These are phyloP conservation scores for Oreortyx pictus DNA, from an alignment of 2,797 vertebrate genomes.

Conservation along the genomic window DNA sequence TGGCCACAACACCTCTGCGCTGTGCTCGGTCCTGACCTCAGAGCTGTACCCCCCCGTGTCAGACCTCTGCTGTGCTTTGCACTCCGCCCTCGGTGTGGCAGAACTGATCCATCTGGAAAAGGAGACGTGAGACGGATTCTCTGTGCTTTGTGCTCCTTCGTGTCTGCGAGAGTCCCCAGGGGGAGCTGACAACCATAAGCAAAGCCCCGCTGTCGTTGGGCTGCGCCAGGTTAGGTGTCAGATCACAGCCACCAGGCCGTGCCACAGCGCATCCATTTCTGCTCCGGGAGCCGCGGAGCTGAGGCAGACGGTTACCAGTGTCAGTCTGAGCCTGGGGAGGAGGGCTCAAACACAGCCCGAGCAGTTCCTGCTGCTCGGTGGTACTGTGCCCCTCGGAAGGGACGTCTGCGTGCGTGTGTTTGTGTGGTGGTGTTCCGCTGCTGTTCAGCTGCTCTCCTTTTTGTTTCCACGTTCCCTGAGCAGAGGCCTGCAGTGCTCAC, in stretches of 20 bases:
- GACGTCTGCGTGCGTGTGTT: neutral
- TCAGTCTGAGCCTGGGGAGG: too few species aligned
- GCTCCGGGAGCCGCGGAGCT: neutral
- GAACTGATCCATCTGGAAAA: neutral
- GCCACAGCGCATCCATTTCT: neutral
- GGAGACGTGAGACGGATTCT: neutral
- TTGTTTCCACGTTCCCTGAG: neutral
- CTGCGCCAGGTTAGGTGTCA: neutral
- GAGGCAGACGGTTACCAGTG: neutral
- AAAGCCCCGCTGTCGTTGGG: neutral
- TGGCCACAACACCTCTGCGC: too few species aligned
- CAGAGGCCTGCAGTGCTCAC: constrained; percentile 45
- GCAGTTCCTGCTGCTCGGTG: neutral
- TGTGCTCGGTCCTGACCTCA: neutral
- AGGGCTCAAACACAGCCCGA: neutral
- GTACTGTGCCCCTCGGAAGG: neutral
- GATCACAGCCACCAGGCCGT: neutral
- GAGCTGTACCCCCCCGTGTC: neutral
- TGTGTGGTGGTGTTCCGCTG: neutral
- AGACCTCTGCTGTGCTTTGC: neutral
- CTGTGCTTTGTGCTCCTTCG: neutral
- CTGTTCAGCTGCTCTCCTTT: neutral
- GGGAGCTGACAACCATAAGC: neutral
- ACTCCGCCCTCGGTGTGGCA: neutral
- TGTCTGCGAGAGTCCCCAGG: neutral